These are phyloP conservation scores for Phasia obesa DNA, from an alignment of 2,888 invertebrate genomes.

Conservation along the genomic window DNA sequence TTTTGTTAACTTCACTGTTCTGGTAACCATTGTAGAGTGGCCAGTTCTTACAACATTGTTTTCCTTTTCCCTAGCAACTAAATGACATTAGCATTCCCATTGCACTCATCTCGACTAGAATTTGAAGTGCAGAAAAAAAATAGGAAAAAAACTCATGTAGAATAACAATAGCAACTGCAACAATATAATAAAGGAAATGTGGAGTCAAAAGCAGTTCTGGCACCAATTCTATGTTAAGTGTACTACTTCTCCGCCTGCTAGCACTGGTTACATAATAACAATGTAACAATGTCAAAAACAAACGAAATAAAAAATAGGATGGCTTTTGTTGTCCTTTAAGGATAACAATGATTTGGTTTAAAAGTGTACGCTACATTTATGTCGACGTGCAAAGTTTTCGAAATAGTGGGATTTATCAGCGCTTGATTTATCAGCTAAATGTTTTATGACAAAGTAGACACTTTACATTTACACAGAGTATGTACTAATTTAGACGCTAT, in stretches of 20 bases:
- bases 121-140: conserved; percentile 19
- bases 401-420: too few species aligned
- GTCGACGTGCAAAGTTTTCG: too few species aligned
- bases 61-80: conserved; percentile 19
- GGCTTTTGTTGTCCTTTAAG: conserved; percentile 56
- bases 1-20: background rate
- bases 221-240: conserved; percentile 22
- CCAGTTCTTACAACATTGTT: conserved; percentile 17
- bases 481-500: too few species aligned
- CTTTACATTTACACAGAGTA: too few species aligned
- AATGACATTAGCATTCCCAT: conserved; percentile 59
- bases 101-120: conserved; percentile 45
- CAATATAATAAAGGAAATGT: conserved; percentile 3
- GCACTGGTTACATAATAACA: background rate
- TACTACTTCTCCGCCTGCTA: background rate
- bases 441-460: too few species aligned
- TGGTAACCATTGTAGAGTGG: conserved; percentile 12
- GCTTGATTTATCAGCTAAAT: too few species aligned
- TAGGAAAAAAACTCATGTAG: background rate
- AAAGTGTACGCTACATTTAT: background rate
- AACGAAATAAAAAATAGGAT: conserved; percentile 41
- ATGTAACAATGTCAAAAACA: conserved; percentile 42
- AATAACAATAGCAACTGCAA: conserved; percentile 8
- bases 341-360: conserved; percentile 20
- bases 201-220: conserved; percentile 30